Conservation (phyloP, 2,888 invertebrate genomes). For the Phymatocera aterrima region DNA sequence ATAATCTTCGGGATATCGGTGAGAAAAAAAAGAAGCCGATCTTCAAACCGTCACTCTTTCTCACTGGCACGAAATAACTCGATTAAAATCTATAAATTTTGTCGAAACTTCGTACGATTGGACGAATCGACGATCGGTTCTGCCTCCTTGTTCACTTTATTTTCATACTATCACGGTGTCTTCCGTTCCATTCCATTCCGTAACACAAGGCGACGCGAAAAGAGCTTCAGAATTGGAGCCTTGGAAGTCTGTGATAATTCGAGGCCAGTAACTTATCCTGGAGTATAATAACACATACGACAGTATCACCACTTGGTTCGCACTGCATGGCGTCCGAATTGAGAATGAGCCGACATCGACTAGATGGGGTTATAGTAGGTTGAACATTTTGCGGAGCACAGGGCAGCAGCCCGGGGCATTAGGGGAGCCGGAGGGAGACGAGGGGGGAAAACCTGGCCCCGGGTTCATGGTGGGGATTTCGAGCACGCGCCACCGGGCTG, state of each 20-base stretch:
- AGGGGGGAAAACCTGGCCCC: constrained; percentile 52
- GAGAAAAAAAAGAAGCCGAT: no score
- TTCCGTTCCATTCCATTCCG: no score
- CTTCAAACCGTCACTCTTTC: no score
- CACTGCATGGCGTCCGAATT: constrained; percentile 72
- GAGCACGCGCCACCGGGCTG: constrained; percentile 72
- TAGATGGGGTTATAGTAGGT: constrained; percentile 67
- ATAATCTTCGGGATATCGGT: no score
- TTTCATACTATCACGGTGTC: neutral
- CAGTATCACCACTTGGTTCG: constrained; percentile 67
- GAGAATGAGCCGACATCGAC: constrained; percentile 66
- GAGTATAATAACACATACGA: constrained; percentile 48
- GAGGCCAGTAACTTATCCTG: neutral
- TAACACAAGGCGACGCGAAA: neutral
- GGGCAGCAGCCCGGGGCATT: constrained; percentile 57
- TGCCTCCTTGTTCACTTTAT: neutral
- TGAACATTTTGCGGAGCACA: constrained; percentile 54
- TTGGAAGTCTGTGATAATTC: neutral
- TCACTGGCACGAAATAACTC: no score
- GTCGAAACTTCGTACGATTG: no score
- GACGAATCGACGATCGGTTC: no score
- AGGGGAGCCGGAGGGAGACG: constrained; percentile 56
- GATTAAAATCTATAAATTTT: no score
- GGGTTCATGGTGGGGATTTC: constrained; percentile 53
- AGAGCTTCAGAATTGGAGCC: neutral